Conservation (phyloP, 1,140 invertebrate species). For the Bombus confusus region DNA sequence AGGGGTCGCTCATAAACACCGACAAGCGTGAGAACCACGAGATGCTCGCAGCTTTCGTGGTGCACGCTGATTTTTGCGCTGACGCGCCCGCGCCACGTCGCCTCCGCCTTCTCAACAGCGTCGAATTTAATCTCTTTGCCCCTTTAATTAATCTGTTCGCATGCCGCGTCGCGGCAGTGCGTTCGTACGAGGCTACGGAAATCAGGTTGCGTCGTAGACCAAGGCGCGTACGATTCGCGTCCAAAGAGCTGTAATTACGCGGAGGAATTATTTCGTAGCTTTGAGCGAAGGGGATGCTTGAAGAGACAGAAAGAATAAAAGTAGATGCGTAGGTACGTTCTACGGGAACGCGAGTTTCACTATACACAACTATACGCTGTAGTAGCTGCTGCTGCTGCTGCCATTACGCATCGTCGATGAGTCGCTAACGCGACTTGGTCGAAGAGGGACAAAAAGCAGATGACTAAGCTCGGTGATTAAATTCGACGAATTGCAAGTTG, state of each 20-base stretch:
- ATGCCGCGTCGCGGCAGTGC: neutral
- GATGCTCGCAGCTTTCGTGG: slow-evolving; percentile 21
- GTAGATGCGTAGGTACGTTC: neutral
- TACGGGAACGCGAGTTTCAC: neutral
- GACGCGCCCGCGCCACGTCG: neutral
- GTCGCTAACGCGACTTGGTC: too few relatives aligned
- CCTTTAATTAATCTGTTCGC: slow-evolving; percentile 43
- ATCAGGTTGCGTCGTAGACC: slow-evolving; percentile 22
- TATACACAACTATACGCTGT: neutral
- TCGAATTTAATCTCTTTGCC: slow-evolving; percentile 48
- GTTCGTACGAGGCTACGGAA: neutral
- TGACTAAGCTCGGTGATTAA: too few relatives aligned
- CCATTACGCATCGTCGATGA: too few relatives aligned
- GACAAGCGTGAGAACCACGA: slow-evolving; percentile 54
- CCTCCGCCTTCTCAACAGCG: neutral
- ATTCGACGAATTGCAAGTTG: too few relatives aligned
- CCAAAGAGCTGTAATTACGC: slow-evolving; percentile 43
- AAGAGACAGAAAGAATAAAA: neutral
- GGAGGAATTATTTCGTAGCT: slow-evolving; percentile 44
- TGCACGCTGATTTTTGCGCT: slow-evolving; percentile 33
- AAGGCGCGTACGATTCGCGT: slow-evolving; percentile 20
- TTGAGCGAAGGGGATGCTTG: neutral
- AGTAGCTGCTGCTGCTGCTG: too few relatives aligned
- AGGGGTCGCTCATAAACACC: slow-evolving; percentile 55
- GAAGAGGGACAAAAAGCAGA: too few relatives aligned